Percentiles rank a stretch among this genome's conserved stretches.
phyloP scores from a whole-genome alignment of 2,113 vertebrate species.

The Dasypus novemcinctus region DNA sequence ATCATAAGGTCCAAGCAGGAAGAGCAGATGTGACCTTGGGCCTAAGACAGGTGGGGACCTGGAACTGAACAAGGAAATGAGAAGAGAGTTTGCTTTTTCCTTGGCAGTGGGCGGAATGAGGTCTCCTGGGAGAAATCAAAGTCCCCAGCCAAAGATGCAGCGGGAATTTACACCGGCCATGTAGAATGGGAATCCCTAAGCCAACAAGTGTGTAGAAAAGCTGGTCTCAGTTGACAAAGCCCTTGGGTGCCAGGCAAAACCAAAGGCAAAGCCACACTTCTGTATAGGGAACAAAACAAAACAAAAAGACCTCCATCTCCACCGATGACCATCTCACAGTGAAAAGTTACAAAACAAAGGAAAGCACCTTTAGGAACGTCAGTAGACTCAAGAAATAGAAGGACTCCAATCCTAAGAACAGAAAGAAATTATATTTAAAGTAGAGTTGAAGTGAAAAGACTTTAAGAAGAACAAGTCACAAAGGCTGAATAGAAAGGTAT shows the following conservation, averaged over 20 bases:
- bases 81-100: neutral
- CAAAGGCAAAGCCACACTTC: neutral
- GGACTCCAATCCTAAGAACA: no score
- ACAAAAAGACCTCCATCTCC: neutral
- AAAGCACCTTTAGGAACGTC: neutral
- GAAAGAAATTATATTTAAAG: neutral
- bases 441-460: neutral
- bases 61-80: neutral
- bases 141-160: neutral
- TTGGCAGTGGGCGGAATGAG: accelerated
- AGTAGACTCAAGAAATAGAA: neutral
- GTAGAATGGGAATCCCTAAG: neutral
- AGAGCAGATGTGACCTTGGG: neutral
- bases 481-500: neutral
- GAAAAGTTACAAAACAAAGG: neutral
- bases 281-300: neutral
- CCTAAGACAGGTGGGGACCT: neutral
- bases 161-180: neutral
- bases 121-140: neutral
- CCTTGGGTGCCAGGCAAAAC: neutral
- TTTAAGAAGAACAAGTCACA: neutral
- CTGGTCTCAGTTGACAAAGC: neutral
- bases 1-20: neutral
- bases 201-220: neutral
- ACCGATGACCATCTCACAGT: neutral